phyloP scores from a whole-genome alignment of 2,888 invertebrate genomes.

The Noctua janthe region DNA sequence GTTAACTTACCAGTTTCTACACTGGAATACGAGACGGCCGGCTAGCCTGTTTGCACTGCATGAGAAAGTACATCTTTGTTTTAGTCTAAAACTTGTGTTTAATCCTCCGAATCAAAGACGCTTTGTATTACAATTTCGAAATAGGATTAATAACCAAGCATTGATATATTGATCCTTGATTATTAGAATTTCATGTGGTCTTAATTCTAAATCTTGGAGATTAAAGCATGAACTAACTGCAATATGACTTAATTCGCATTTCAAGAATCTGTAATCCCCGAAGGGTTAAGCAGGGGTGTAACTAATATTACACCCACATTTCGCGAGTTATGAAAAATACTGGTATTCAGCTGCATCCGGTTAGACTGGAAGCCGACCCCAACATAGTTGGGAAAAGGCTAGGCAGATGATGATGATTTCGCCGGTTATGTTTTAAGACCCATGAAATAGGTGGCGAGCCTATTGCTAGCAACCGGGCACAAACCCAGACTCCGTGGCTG shows the following conservation, averaged over 20 bases:
- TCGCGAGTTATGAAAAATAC: no score
- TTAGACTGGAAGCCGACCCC: no score
- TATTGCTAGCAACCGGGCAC: not conserved
- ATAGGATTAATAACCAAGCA: slow-evolving; percentile 35
- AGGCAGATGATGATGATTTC: no score
- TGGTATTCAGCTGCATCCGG: no score
- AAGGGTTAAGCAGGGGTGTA: no score
- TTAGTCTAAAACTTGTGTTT: not conserved
- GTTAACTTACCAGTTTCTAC: no score
- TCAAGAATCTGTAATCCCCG: not conserved
- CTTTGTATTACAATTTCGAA: slow-evolving; percentile 30
- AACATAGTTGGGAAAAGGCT: no score
- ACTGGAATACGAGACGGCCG: no score
- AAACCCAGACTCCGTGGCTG: not conserved
- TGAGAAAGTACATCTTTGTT: not conserved
- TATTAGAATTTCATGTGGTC: not conserved
- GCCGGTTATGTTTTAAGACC: not conserved
- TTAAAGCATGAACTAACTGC: slow-evolving; percentile 11
- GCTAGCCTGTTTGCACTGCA: not conserved
- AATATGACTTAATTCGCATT: slow-evolving; percentile 13
- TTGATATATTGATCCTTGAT: slow-evolving; percentile 22
- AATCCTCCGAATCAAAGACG: not conserved
- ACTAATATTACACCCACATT: no score
- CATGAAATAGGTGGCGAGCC: not conserved
- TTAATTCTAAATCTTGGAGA: slow-evolving; percentile 16